A percentile compares a stretch with the other conserved stretches of the same genome.
These are phyloP conservation scores for Cacoxenus indagator DNA, from an alignment of 2,888 invertebrate species.

Conservation along the genomic window DNA sequence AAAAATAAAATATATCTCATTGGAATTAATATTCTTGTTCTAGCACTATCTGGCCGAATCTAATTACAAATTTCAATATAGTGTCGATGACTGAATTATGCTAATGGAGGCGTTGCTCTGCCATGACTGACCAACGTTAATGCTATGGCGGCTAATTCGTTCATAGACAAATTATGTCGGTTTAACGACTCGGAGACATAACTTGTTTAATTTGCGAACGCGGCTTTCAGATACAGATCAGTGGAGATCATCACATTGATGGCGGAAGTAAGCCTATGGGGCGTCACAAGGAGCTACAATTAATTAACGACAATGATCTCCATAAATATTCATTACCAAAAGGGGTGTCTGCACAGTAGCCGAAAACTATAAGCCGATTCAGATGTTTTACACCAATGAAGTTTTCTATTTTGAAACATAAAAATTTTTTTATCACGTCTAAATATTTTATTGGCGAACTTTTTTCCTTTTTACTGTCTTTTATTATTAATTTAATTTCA, in stretches of 20 bases:
- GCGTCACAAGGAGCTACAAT: background rate
- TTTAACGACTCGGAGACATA: constrained; percentile 30
- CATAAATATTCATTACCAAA: background rate
- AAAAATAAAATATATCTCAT: no score
- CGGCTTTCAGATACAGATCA: no score
- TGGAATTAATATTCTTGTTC: constrained; percentile 39
- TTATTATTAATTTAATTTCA: no score
- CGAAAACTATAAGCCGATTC: background rate
- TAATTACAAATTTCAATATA: constrained; percentile 36
- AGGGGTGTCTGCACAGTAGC: background rate
- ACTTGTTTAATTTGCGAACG: constrained; percentile 29
- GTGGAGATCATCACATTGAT: constrained; percentile 38
- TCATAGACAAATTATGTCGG: constrained; percentile 43
- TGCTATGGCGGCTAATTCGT: background rate
- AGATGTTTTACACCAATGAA: background rate
- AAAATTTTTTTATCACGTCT: background rate
- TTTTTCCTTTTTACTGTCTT: background rate
- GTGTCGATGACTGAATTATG: constrained; percentile 46
- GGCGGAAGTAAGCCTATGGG: constrained; percentile 25
- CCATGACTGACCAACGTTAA: background rate
- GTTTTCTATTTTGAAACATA: background rate
- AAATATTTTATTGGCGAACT: background rate
- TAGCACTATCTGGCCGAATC: constrained; percentile 19
- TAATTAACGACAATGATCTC: background rate
- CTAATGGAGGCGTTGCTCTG: constrained; percentile 29